Evolutionary conservation across 2,797 vertebrate genomes (phyloP).

Genomic region (Lagodon rhomboides): DNA sequence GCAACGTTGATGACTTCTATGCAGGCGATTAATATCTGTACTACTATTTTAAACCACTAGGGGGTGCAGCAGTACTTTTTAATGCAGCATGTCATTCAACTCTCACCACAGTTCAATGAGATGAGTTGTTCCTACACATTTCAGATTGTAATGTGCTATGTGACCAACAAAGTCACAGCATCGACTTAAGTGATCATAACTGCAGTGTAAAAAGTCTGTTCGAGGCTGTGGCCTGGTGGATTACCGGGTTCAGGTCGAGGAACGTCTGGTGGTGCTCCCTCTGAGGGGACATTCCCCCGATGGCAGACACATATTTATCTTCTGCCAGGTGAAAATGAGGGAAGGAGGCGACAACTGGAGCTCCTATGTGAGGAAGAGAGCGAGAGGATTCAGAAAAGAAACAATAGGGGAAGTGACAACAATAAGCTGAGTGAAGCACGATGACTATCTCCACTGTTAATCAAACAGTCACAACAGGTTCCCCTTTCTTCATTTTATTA

Average conservation of each 20-base stretch:
- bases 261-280: slow-evolving; percentile 85
- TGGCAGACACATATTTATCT: slow-evolving; percentile 72
- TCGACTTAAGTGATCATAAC: not conserved
- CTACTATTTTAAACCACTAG: slow-evolving; percentile 39
- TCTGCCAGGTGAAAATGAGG: slow-evolving; percentile 88
- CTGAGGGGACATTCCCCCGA: slow-evolving; percentile 82
- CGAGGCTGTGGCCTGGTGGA: not conserved
- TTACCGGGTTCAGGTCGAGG: slow-evolving; percentile 88
- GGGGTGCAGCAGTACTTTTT: slow-evolving; percentile 26
- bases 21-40: not conserved
- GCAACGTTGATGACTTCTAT: not conserved
- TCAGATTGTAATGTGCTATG: not conserved
- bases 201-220: not conserved
- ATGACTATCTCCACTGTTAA: no score
- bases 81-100: not conserved
- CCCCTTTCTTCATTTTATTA: not conserved
- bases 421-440: not conserved
- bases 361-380: slow-evolving; percentile 70
- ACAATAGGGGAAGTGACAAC: not conserved
- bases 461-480: not conserved
- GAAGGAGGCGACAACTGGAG: slow-evolving; percentile 87
- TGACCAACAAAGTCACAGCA: not conserved
- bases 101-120: not conserved
- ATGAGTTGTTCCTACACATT: not conserved
- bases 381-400: not conserved